Conservation (phyloP, 2,888 invertebrate genomes). For the Baronia brevicornis region DNA sequence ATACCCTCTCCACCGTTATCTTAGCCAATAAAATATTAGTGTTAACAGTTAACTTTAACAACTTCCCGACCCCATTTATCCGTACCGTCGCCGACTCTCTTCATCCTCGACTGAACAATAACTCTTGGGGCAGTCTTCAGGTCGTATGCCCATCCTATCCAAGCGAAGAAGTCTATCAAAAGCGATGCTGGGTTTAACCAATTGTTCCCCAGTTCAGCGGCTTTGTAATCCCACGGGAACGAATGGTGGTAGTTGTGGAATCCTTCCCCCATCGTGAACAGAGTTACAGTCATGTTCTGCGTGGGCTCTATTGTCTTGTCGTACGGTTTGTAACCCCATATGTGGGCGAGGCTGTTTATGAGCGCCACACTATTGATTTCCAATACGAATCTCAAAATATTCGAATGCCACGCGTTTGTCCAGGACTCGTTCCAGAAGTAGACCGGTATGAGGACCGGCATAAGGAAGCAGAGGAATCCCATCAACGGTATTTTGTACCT, state of each 20-base stretch:
- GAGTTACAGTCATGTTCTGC: constrained; percentile 27
- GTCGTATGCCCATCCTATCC: constrained; percentile 47
- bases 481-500: constrained; percentile 78
- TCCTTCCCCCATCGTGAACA: constrained; percentile 36
- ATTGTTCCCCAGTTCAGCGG: constrained; percentile 34
- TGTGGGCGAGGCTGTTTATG: constrained; percentile 79
- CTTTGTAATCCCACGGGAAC: constrained; percentile 41
- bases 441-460: constrained; percentile 53
- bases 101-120: constrained; percentile 20
- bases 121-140: constrained; percentile 30
- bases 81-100: constrained; percentile 32
- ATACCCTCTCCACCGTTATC: background rate
- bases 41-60: constrained; percentile 5
- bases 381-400: constrained; percentile 66
- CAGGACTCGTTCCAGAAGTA: constrained; percentile 74
- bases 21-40: background rate
- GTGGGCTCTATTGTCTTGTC: constrained; percentile 40
- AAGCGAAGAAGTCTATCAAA: constrained; percentile 40
- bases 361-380: constrained; percentile 79
- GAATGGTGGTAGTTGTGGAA: constrained; percentile 46
- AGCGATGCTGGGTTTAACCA: constrained; percentile 26
- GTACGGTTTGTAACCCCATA: constrained; percentile 57
- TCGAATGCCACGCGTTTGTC: constrained; percentile 40
- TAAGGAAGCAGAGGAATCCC: constrained; percentile 68
- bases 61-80: constrained; percentile 3